Evolutionary conservation across 1,140 invertebrate species (phyloP).

Genomic region (Asbolus verrucosus): DNA sequence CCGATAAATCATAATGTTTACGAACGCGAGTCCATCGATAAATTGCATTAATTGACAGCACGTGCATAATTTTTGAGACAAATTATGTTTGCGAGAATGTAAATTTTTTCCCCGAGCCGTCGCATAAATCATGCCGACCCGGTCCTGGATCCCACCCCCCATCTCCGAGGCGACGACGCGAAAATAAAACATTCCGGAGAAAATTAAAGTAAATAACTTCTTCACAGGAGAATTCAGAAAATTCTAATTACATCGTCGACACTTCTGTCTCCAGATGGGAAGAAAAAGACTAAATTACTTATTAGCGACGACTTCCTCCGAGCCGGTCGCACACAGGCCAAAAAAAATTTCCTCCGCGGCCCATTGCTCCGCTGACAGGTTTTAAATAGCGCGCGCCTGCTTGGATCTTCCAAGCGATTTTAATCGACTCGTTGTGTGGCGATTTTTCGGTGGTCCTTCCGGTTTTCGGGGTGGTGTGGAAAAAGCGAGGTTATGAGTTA

Average conservation of each 20-base stretch:
- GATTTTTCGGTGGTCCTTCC: too few relatives aligned
- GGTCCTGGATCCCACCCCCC: neutral
- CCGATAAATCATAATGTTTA: conserved; percentile 29
- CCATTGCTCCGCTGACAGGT: too few relatives aligned
- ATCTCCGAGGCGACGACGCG: too few relatives aligned
- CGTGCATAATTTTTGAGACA: conserved; percentile 26
- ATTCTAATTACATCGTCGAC: conserved; percentile 29
- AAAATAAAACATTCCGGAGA: conserved; percentile 32
- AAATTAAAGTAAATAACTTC: conserved; percentile 24
- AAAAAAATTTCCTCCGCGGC: too few relatives aligned
- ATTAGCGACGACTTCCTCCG: too few relatives aligned
- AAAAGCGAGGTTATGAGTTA: too few relatives aligned
- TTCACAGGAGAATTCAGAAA: conserved; percentile 5
- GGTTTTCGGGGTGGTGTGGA: too few relatives aligned
- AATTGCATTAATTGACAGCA: conserved; percentile 28
- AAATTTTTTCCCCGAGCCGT: neutral
- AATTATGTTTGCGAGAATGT: conserved; percentile 5
- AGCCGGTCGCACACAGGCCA: too few relatives aligned
- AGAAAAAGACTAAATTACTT: too few relatives aligned
- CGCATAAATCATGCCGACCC: conserved; percentile 9
- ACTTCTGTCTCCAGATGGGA: neutral
- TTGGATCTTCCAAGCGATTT: too few relatives aligned
- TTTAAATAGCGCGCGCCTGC: too few relatives aligned
- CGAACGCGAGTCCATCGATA: conserved; percentile 24
- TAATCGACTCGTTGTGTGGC: too few relatives aligned